Evolutionary conservation across 2,888 invertebrate species (phyloP).

Genomic region (Ormyrus nitidulus): DNA sequence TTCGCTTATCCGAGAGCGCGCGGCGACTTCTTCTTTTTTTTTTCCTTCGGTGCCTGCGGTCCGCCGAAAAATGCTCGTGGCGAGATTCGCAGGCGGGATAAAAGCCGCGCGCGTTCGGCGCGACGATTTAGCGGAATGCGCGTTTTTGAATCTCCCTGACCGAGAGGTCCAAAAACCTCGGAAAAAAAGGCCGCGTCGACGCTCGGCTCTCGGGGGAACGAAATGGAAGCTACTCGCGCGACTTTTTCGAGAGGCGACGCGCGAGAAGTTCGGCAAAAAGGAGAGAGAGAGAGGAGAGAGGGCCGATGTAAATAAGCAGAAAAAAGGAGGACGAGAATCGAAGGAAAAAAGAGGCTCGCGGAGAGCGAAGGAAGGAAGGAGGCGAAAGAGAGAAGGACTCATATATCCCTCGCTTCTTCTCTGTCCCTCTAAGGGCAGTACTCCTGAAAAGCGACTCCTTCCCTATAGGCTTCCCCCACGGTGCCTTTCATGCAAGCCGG

Average conservation of each 20-base stretch:
- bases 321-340: conserved; percentile 24
- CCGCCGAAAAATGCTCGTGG: conserved; percentile 24
- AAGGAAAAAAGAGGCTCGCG: conserved; percentile 46
- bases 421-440: conserved; percentile 31
- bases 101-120: conserved; percentile 35
- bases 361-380: conserved; percentile 49
- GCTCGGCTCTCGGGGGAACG: too few relatives aligned
- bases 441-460: conserved; percentile 50
- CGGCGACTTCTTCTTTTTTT: neutral
- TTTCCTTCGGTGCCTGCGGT: neutral
- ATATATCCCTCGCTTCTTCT: conserved; percentile 35
- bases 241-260: conserved; percentile 29
- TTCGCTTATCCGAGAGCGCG: too few relatives aligned
- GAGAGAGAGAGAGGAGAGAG: conserved; percentile 31
- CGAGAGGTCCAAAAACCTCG: too few relatives aligned
- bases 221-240: neutral
- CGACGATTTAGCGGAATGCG: conserved; percentile 61
- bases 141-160: conserved; percentile 56
- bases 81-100: conserved; percentile 59
- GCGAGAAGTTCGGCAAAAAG: conserved; percentile 18
- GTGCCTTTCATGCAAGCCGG: conserved; percentile 74
- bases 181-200: too few relatives aligned
- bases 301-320: conserved; percentile 44
- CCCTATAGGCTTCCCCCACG: conserved; percentile 11
- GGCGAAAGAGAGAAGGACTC: conserved; percentile 52